Conservation (phyloP, 2,888 invertebrate genomes). For the Pristionchus arcanus region DNA sequence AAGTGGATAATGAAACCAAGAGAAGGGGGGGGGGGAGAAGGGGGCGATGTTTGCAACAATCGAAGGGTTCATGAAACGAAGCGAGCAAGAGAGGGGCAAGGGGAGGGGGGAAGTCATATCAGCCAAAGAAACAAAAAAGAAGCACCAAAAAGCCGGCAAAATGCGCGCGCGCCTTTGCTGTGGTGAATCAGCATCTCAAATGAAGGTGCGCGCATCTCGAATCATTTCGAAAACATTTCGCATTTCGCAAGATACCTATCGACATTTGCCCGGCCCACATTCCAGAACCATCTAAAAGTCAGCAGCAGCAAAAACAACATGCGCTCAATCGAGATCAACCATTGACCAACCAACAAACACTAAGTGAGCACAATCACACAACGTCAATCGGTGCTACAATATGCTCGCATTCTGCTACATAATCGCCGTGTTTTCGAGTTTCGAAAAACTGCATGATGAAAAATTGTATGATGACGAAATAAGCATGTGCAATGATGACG, state of each 20-base stretch:
- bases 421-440: no score
- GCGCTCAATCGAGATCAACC: neutral
- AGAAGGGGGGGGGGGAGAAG: neutral
- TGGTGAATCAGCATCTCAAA: neutral
- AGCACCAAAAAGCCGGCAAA: neutral
- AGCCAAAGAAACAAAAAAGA: neutral
- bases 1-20: conserved; percentile 15
- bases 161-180: neutral
- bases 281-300: conserved; percentile 6
- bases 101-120: neutral
- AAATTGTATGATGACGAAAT: neutral
- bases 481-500: neutral
- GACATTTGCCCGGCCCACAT: neutral
- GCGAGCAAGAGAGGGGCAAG: neutral
- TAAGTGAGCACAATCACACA: neutral
- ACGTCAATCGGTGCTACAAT: neutral
- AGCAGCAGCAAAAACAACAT: neutral
- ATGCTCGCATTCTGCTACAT: neutral
- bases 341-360: neutral
- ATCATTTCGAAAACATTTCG: conserved; percentile 22
- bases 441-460: neutral
- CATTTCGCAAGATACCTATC: neutral
- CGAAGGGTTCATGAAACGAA: conserved; percentile 37
- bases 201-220: conserved; percentile 7
- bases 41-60: neutral